Percentiles rank a stretch among this genome's conserved stretches.
Conservation (phyloP, 2,888 invertebrate genomes). For the Agriopis aurantiaria region DNA sequence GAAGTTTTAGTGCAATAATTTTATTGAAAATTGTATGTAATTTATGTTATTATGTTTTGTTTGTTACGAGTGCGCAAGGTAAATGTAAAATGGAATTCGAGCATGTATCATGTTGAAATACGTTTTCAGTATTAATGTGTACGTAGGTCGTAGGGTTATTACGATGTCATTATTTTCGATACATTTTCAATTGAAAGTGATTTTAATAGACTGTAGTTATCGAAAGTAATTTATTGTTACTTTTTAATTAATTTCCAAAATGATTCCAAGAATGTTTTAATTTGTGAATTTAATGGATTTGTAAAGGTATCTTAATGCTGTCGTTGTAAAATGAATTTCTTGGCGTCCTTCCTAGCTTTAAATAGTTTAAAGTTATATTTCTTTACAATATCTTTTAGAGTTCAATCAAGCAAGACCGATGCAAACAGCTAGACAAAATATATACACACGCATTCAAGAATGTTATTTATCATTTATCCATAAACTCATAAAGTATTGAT, state of each 20-base stretch:
- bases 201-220: conserved; percentile 80
- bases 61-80: conserved; percentile 65
- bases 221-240: conserved; percentile 83
- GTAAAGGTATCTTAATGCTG: conserved; percentile 65
- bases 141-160: conserved; percentile 74
- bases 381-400: conserved; percentile 33
- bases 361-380: conserved; percentile 70
- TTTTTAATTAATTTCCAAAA: conserved; percentile 81
- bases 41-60: conserved; percentile 82
- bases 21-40: conserved; percentile 83
- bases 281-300: conserved; percentile 60
- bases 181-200: conserved; percentile 73
- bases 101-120: conserved; percentile 70
- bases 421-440: conserved; percentile 20
- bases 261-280: conserved; percentile 71
- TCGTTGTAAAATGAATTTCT: conserved; percentile 63
- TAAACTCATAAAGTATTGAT: conserved; percentile 3
- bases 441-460: not conserved
- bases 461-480: not conserved
- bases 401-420: conserved; percentile 30
- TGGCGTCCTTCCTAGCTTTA: conserved; percentile 83
- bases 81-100: conserved; percentile 64
- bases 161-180: conserved; percentile 43
- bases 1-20: conserved; percentile 84
- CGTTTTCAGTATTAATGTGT: conserved; percentile 83